Evolutionary conservation across 2,797 vertebrate species (phyloP).

Genomic region (Uromys caudimaculatus): DNA sequence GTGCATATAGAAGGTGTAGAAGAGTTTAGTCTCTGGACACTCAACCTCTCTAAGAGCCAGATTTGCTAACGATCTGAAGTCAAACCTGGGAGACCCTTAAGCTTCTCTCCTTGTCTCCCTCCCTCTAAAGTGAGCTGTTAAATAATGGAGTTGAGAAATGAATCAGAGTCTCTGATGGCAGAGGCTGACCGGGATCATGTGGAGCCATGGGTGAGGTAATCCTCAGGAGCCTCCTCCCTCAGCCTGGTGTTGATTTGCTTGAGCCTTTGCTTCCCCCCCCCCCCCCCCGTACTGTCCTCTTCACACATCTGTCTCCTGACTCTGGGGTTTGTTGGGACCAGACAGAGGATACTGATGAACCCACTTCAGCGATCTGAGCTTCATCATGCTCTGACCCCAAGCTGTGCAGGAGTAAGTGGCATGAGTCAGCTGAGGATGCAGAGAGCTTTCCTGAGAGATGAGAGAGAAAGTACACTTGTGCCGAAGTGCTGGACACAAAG

Average conservation of each 20-base stretch:
- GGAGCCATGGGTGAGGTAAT: not conserved
- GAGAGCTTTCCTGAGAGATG: not conserved
- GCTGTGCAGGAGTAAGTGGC: rapidly evolving
- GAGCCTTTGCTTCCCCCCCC: not conserved
- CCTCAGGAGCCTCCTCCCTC: not conserved
- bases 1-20: not conserved
- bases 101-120: not conserved
- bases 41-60: constrained; percentile 68
- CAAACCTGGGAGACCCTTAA: constrained; percentile 33
- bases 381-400: rapidly evolving
- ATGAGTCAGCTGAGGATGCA: no score
- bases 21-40: constrained; percentile 36
- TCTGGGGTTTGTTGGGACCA: not conserved
- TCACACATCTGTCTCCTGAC: not conserved
- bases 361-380: no score
- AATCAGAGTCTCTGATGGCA: not conserved
- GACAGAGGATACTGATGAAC: not conserved
- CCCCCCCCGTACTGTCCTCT: rapidly evolving
- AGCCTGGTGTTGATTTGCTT: not conserved
- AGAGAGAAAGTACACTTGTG: not conserved
- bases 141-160: constrained; percentile 51
- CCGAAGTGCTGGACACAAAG: rapidly evolving
- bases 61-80: constrained; percentile 69
- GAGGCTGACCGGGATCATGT: not conserved
- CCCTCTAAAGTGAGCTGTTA: constrained; percentile 57